phyloP scores from a whole-genome alignment of 2,888 invertebrate genomes.

The Melieria omissa region DNA sequence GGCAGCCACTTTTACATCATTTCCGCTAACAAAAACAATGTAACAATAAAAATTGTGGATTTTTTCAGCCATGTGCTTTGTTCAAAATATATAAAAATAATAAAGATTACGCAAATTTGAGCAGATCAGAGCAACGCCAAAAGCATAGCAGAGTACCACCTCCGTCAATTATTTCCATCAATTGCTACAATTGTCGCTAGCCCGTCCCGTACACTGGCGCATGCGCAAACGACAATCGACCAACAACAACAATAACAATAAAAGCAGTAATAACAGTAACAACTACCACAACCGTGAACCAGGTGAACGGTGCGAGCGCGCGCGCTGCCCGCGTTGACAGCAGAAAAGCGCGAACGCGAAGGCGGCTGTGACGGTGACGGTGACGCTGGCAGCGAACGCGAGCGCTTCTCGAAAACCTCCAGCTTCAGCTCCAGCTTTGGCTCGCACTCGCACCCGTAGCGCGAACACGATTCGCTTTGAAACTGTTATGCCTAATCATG shows the following conservation, averaged over 20 bases:
- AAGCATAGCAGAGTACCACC: slow-evolving; percentile 47
- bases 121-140: slow-evolving; percentile 35
- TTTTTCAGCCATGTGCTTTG: no score
- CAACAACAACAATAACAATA: background rate
- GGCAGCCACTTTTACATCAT: background rate
- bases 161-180: slow-evolving; percentile 62
- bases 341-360: background rate
- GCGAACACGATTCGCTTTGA: slow-evolving; percentile 57
- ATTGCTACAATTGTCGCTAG: slow-evolving; percentile 61
- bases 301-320: slow-evolving; percentile 9
- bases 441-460: slow-evolving; percentile 29
- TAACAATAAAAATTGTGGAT: no score
- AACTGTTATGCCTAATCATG: slow-evolving; percentile 66
- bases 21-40: no score
- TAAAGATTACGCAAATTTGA: slow-evolving; percentile 59
- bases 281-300: slow-evolving; percentile 19
- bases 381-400: background rate
- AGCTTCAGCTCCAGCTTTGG: background rate
- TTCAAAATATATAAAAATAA: background rate
- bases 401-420: no score
- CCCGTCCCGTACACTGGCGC: slow-evolving; percentile 9
- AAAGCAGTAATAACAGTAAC: background rate
- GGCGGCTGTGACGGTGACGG: background rate
- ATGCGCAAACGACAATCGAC: no score
- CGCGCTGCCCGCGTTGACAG: slow-evolving; percentile 3